Base-by-base conservation (phyloP, 2,888 invertebrate genomes). In the Clistopyga incitator region DNA sequence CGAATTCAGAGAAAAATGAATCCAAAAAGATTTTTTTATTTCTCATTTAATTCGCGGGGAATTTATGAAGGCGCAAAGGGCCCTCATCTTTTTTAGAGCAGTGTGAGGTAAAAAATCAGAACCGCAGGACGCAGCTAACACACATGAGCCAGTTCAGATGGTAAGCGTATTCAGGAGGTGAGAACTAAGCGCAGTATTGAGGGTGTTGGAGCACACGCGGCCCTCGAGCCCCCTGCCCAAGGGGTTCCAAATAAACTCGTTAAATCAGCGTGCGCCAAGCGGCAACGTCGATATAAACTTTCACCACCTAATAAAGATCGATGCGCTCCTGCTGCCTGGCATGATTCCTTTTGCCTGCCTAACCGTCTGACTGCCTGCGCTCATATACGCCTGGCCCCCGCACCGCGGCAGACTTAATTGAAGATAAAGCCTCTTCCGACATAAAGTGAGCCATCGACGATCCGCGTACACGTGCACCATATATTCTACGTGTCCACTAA, bases 231-330 rank as follows among this genome's bases (percentile, higher is more conserved):
- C 59, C 18, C 25, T 20, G 25, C 15, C 65, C 52, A 25, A 64
- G 70, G 88, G 88, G 86, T 86, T 76, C 82, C 83, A 80, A 86
- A 88, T 90, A 90, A 90, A 89, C 90, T 90, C 90, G 88, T 86
- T 91, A 88, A 91, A 92, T 91, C 91, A 90, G 65, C 81, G 81
- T 68, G 56, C 74, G 76, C 25, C 25, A 47, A 56, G 61, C 64
- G 74, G 86, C 87, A 90, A 88, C 89, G 90, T 91, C 91, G 90
- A 91, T 92, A 91, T 90, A 90, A 89, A 91, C 87, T 86, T 88
- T 90, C 85, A 89, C 80, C 87, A 86, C 82, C 89, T 92, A 92
- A 92, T 92, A 91, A 92, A 92, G 92, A 92, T 92, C 90, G 92
- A 92, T 92, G 91, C 90, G 88, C 82, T 68, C 72, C 67, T 56